phyloP scores from a whole-genome alignment of 53 echinoderm and acorn worm genomes.

The Arbacia lixula region DNA sequence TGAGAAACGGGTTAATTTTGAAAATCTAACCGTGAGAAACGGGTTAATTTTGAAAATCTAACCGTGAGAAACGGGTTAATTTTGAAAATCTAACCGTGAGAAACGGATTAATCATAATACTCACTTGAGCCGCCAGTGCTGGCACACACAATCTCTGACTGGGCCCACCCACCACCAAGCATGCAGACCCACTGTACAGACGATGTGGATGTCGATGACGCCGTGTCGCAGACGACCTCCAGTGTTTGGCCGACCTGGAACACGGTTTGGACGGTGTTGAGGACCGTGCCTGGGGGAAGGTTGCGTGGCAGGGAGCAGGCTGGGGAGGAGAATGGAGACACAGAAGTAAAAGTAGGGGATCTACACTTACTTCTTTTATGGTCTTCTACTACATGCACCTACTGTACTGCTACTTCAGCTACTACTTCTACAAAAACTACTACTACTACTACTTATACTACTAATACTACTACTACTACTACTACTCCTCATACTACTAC shows the following conservation, averaged over 20 bases:
- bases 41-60: no score
- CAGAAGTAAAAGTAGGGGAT: background rate
- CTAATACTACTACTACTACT: no score
- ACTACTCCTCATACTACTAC: no score
- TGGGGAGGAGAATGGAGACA: background rate
- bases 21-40: no score
- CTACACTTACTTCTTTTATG: background rate
- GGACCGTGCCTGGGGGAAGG: constrained; percentile 11
- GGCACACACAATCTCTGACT: background rate
- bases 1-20: no score
- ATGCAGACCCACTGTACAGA: background rate
- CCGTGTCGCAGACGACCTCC: constrained; percentile 14
- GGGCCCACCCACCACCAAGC: constrained; percentile 2
- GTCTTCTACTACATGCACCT: background rate
- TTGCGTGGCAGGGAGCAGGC: background rate
- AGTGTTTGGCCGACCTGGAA: background rate
- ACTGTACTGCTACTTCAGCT: background rate
- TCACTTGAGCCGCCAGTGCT: background rate
- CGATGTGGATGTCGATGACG: background rate
- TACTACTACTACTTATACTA: no score
- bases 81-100: no score
- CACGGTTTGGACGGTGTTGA: constrained; percentile 2
- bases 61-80: no score
- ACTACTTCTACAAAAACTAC: no score
- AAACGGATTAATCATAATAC: no score